Base-by-base conservation (phyloP, 2,888 invertebrate species). In the Spodoptera littoralis region DNA sequence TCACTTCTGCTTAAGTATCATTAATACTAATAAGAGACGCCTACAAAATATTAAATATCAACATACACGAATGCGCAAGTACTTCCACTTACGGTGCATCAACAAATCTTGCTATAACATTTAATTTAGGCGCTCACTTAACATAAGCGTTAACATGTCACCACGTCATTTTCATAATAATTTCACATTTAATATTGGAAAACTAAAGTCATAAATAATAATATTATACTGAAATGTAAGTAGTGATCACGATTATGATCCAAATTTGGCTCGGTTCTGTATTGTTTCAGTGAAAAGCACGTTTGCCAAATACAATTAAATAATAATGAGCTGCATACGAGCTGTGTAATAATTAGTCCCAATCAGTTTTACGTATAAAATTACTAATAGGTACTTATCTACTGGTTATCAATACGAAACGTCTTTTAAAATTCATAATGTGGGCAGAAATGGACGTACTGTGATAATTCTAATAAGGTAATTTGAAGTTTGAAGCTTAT, bases 231-330 rank as follows among this genome's bases (percentile, higher is more conserved):
- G 58, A 79, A 77, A 65, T 60, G 24, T 65, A 65, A 73, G 70
- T 70, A 67, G 66, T 77, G 70, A 80, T 80, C 71, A 74, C 69
- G 74, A 65, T 53, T 72, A 79, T 77, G 77, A 78, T 70, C 78
- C 70, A 30, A 73, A 84, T 88, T 88, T 88, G 88, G 88, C 88
- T 82, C 84, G 77, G 63, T 58, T 53, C 77, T 67, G 78, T 77
- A 81, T 83, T 84, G 82, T 84, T 85, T 80, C 76, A 84, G 83
- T 76, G 67, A 71, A 77, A 77, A 82, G 60, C 76, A 64, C 82
- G 80, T 86, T 88, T 88, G 87, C 84, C 86, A 87, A 86, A 88
- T 86, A 84, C 5, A 4, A 27, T 27, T 18, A 18, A 27, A 27
- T 61, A 83, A 83, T 86, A 88, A 87, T 84, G 86, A 87, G 79